phyloP scores from a whole-genome alignment of 2,888 invertebrate genomes.

The Lacanobia oleracea region DNA sequence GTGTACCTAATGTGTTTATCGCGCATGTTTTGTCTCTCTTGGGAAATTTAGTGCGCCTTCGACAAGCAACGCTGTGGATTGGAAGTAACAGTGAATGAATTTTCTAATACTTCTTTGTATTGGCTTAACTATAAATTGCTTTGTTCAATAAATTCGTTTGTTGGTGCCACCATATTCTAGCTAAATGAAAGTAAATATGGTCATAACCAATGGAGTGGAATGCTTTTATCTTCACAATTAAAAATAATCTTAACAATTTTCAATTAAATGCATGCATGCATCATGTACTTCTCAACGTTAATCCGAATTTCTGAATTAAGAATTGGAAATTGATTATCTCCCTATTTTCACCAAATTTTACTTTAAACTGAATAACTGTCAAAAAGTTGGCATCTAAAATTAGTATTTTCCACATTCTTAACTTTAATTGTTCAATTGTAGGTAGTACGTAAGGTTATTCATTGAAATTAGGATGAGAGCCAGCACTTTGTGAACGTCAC shows the following conservation, averaged over 20 bases:
- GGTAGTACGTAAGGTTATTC: too few relatives aligned
- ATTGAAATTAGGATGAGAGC: too few relatives aligned
- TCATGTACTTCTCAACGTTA: too few relatives aligned
- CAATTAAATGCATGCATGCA: too few relatives aligned
- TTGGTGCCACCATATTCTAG: neutral
- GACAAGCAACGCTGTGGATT: constrained; percentile 25
- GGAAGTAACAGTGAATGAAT: constrained; percentile 24
- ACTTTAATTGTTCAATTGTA: neutral
- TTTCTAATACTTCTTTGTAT: constrained; percentile 28
- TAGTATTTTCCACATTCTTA: neutral
- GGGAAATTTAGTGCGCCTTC: constrained; percentile 48
- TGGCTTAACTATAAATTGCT: neutral
- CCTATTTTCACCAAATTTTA: neutral
- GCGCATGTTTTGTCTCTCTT: constrained; percentile 33
- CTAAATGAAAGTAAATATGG: neutral
- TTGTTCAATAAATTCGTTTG: neutral
- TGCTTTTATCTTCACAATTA: too few relatives aligned
- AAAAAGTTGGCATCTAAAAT: neutral
- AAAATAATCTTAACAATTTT: too few relatives aligned
- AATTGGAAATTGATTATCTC: neutral
- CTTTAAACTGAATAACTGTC: neutral
- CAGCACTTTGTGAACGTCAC: too few relatives aligned
- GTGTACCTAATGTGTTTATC: constrained; percentile 19
- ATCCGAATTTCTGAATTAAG: too few relatives aligned
- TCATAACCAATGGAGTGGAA: too few relatives aligned